Evolutionary conservation across 1,140 invertebrate genomes (phyloP).

Genomic region (Cryptotermes secundus): DNA sequence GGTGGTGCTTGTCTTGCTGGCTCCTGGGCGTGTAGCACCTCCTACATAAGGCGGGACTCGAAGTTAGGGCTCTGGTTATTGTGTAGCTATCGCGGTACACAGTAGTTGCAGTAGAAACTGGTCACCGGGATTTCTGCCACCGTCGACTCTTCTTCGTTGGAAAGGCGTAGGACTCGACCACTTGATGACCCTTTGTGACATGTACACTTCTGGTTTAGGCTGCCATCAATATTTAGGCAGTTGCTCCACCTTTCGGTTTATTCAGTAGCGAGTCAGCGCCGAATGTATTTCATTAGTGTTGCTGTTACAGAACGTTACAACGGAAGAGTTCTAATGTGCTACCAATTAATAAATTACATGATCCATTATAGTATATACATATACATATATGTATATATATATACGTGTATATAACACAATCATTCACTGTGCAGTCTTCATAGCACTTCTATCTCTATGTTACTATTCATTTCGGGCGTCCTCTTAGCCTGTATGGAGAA

Average conservation of each 20-base stretch:
- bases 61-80: too few species aligned
- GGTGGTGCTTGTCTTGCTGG: too few species aligned
- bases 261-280: not conserved
- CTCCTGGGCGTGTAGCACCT: too few species aligned
- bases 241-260: not conserved
- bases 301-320: not conserved
- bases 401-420: not conserved
- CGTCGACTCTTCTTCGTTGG: too few species aligned
- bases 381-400: too few species aligned
- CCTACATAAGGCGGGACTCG: too few species aligned
- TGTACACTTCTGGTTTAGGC: not conserved
- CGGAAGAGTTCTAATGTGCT: not conserved
- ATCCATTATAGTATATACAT: not conserved
- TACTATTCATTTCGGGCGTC: not conserved
- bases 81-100: too few species aligned
- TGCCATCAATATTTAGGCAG: not conserved
- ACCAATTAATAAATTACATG: constrained; percentile 7
- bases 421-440: constrained; percentile 1
- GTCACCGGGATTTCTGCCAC: too few species aligned
- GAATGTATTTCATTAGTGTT: not conserved
- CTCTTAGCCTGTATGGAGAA: too few species aligned
- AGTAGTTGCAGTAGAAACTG: too few species aligned
- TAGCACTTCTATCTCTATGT: not conserved
- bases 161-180: too few species aligned
- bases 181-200: not conserved